These are phyloP conservation scores for Bryconaethiops microstoma DNA, from an alignment of 2,797 vertebrate genomes.

Conservation along the genomic window DNA sequence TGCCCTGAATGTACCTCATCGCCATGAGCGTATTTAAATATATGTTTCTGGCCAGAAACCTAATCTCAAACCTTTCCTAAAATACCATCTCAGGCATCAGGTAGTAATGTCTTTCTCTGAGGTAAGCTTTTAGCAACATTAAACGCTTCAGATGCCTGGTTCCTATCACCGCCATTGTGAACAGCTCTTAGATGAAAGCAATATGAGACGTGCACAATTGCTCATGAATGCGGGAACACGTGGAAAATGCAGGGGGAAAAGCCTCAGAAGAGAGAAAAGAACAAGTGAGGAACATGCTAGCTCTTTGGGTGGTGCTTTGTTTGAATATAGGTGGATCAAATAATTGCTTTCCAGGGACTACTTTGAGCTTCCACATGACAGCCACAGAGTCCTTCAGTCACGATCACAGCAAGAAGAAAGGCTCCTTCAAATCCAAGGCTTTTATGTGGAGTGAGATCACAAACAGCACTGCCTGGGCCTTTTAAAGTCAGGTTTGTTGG, in stretches of 20 bases:
- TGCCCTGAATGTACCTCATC: too few relatives aligned
- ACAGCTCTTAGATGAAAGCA: too few relatives aligned
- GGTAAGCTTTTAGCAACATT: too few relatives aligned
- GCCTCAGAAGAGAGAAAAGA: not conserved
- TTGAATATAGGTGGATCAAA: constrained; percentile 13
- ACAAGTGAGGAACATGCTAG: not conserved
- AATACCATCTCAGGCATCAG: too few relatives aligned
- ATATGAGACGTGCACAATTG: not conserved
- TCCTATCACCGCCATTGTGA: too few relatives aligned
- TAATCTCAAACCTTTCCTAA: too few relatives aligned
- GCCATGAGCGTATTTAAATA: too few relatives aligned
- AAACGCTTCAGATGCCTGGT: too few relatives aligned
- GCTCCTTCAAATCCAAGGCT: constrained; percentile 16
- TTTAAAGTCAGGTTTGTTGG: constrained; percentile 11
- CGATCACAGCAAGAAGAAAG: constrained; percentile 22
- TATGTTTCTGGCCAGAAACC: too few relatives aligned
- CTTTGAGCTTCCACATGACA: constrained; percentile 23
- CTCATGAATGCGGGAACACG: not conserved
- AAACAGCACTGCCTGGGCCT: not conserved
- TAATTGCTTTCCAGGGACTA: constrained; percentile 31
- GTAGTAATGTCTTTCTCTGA: too few relatives aligned
- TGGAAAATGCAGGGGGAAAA: not conserved
- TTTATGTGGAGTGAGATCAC: not conserved
- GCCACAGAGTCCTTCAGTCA: constrained; percentile 27
- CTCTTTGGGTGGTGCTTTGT: constrained; percentile 2